Evolutionary conservation across 2,113 vertebrate species (phyloP), one percentile per base, ranked within the genome.

Genomic region (Oncorhynchus masou): DNA sequence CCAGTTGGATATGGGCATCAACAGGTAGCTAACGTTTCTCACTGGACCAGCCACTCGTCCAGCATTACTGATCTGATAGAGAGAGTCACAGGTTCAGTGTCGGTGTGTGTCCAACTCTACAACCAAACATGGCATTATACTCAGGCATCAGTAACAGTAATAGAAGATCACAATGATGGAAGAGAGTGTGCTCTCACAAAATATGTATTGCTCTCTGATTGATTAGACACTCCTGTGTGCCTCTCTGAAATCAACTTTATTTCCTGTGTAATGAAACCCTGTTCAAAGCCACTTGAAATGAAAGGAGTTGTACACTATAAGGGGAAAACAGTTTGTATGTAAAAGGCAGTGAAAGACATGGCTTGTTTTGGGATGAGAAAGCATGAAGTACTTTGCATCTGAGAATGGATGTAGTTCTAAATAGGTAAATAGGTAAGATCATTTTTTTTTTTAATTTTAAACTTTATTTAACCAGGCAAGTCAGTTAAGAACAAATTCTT

Each of bases 401-500:
- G 83, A 84, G 64, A 84, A 91, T 87, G 88, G 84, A 90, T 88
- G 88, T 91, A 90, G 82, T 84, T 77, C 88, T 90, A 93, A 93
- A 94, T 89, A 91, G 90, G 88, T 90, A 93, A 93, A 94, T 89
- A 91, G 90, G 88, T 92, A 92, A 91, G 90, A 91, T 91, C 73
- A 91, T 93, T n/a, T n/a, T n/a, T n/a, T n/a, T n/a, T n/a, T n/a
- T n/a, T n/a, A n/a, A n/a, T n/a, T n/a, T n/a, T n/a, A n/a, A n/a
- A n/a, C n/a, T n/a, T n/a, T n/a, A n/a, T n/a, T n/a, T n/a, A n/a
- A n/a, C n/a, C n/a, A n/a, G n/a, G n/a, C n/a, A n/a, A n/a, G n/a
- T n/a, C n/a, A n/a, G n/a, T n/a, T n/a, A n/a, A n/a, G n/a, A n/a
- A n/a, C n/a, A n/a, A n/a, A n/a, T n/a, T n/a, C n/a, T n/a, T n/a